Base-by-base conservation (phyloP, 2,888 invertebrate species). In the Junonia oenone region DNA sequence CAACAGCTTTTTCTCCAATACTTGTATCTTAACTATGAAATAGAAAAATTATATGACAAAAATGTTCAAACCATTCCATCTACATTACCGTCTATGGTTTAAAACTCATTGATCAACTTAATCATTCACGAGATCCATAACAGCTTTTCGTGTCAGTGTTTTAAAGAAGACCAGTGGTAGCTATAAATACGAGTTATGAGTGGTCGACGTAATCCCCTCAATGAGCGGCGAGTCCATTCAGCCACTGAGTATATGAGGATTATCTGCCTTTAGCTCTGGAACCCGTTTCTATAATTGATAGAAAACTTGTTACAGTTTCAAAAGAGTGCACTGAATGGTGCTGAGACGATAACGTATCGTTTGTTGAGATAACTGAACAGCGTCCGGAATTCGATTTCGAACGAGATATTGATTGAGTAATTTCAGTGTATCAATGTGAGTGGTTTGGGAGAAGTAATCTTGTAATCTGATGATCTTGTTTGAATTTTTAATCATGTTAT, bases 161-260 rank as follows among this genome's bases (percentile, higher is more conserved):
- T 55, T 49, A 55, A 35, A 48, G 47, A 13, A 40, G 46, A 35
- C 38, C 19, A 47, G 27, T 19, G 27, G 40, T 40, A 37, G 14
- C 35, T 17, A 35, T 48, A 27, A 40, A 52, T 40, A 49, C 38
- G n/a, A 55, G 51, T 45, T 45, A 45, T 53, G 53, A 55, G 53
- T 33, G 47, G 47, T 46, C 31, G 46, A 9, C 40, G 35, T 51
- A 54, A 58, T 58, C 54, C 46, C 15, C 38, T 49, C 49, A 49
- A 51, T 47, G 58, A 58, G 51, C 43, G 9, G 46, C 35, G 47
- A 35, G 22, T 15, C 51, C 45, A 55, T 58, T 58, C 55, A 58
- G 48, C 31, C 33, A 13, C 26, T n/a, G 49, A 35, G 26, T 17
- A 27, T 6, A 2, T 13, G 55, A 45, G 49, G 58, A 55, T 50